Evolutionary conservation across 2,888 invertebrate species (phyloP), one percentile per base, ranked within the genome.

Genomic region (Nebria brevicollis): DNA sequence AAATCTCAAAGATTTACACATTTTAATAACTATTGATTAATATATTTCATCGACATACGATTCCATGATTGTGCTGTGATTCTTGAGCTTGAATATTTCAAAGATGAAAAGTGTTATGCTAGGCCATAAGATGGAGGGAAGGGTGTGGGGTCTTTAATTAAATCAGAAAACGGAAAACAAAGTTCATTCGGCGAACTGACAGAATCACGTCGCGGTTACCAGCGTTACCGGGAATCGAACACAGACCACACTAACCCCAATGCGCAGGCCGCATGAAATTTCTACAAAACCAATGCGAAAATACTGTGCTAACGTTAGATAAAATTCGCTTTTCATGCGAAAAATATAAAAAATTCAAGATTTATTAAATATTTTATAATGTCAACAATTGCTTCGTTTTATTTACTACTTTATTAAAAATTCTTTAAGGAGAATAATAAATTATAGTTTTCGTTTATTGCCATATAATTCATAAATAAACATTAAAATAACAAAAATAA

Each of bases 101-200:
- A 54, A 54, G 54, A 54, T 54, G 54, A 54, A 54, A 54, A 54
- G 7, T 54, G 13, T 54, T 11, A 13, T 8, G 54, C 7, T 13
- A 54, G 2, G 13, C 54, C 54, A 54, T 54, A 13, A 54, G 13
- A 54, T 54, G 7, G 54, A 13, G 8, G 54, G 54, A 54, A 13
- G 54, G 54, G 54, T 54, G 54, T 54, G 77, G 64, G 66, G 64
- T 77, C 77, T 77, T 77, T 77, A 72, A 77, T 77, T 77, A 77
- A 77, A 77, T 77, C 77, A 77, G 65, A 77, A 54, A 65, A 73
- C 65, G 77, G 66, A 77, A 77, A 77, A 77, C 77, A 77, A 77
- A 77, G 64, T 77, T 77, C 72, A 25, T 54, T 54, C 54, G 54
- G 2, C 54, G 54, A 54, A 13, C 54, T 54, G 54, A 54, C 54